phyloP scores from a whole-genome alignment of 2,113 vertebrate genomes.

The Murina feae region DNA sequence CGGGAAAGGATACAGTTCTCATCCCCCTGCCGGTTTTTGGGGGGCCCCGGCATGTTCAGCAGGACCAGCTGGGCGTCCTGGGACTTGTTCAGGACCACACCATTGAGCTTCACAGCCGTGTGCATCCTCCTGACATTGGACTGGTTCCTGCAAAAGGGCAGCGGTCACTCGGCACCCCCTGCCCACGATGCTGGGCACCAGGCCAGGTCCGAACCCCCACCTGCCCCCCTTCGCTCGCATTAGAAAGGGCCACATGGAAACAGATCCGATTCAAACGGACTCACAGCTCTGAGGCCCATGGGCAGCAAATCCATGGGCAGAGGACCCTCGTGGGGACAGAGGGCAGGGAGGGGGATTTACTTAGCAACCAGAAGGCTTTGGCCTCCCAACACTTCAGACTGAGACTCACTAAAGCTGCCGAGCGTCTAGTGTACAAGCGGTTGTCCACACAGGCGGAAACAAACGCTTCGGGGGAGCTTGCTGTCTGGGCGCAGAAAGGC shows the following conservation, averaged over 20 bases:
- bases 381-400: not conserved
- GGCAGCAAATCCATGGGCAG: not conserved
- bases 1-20: slow-evolving; percentile 96
- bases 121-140: slow-evolving; percentile 97
- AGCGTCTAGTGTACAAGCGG: not conserved
- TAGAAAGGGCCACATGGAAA: not conserved
- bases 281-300: rapidly evolving
- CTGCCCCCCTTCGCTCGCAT: rapidly evolving
- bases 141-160: slow-evolving; percentile 83
- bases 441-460: not conserved
- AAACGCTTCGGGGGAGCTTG: not conserved
- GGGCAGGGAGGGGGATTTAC: no score
- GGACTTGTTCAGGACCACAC: slow-evolving; percentile 91
- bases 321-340: rapidly evolving
- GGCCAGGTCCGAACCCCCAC: not conserved
- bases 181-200: not conserved
- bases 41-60: slow-evolving; percentile 97
- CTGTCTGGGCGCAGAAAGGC: not conserved
- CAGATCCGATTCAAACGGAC: rapidly evolving
- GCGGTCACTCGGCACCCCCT: rapidly evolving
- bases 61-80: slow-evolving; percentile 94
- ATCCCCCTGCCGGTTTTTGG: slow-evolving; percentile 90
- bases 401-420: not conserved
- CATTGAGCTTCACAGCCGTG: slow-evolving; percentile 94
- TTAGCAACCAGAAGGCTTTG: not conserved